Conservation (phyloP, 30 jellyfish, hydroid and myxozoan species). For the Cassiopea andromeda region DNA sequence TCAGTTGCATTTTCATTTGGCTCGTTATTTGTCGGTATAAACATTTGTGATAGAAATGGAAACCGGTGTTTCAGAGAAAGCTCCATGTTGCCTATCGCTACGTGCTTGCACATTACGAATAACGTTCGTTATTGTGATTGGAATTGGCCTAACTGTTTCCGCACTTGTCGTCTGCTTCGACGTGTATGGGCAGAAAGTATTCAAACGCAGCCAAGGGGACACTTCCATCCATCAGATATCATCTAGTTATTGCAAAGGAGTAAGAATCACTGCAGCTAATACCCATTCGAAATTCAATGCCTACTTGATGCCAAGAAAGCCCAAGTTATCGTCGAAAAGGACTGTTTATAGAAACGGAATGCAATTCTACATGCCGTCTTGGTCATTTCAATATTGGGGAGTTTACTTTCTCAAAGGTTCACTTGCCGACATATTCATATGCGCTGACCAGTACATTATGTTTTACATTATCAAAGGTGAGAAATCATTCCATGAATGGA, state of each 20-base stretch:
- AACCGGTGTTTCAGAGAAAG: not conserved
- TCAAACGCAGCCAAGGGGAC: conserved; percentile 51
- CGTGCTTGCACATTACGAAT: conserved; percentile 39
- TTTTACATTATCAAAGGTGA: conserved; percentile 78
- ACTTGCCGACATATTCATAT: conserved; percentile 52
- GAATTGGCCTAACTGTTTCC: conserved; percentile 43
- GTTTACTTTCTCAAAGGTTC: conserved; percentile 76
- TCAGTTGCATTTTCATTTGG: not conserved
- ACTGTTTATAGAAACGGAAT: conserved; percentile 36
- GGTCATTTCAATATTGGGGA: conserved; percentile 92
- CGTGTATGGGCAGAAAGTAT: conserved; percentile 26
- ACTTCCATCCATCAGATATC: conserved; percentile 3
- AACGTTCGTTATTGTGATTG: conserved; percentile 39
- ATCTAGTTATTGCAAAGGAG: conserved; percentile 58
- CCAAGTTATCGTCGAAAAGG: conserved; percentile 46
- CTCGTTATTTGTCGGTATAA: too few species aligned
- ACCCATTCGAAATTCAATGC: conserved; percentile 20
- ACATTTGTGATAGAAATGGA: not conserved
- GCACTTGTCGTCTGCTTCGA: conserved; percentile 59
- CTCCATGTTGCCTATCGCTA: conserved; percentile 13
- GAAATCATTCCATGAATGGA: conserved; percentile 71
- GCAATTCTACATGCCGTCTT: conserved; percentile 76
- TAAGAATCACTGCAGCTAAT: conserved; percentile 3
- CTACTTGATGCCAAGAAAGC: conserved; percentile 34
- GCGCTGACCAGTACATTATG: conserved; percentile 89